These are phyloP conservation scores for Danio kyathit DNA, from an alignment of 2,797 vertebrate species.

Conservation along the genomic window DNA sequence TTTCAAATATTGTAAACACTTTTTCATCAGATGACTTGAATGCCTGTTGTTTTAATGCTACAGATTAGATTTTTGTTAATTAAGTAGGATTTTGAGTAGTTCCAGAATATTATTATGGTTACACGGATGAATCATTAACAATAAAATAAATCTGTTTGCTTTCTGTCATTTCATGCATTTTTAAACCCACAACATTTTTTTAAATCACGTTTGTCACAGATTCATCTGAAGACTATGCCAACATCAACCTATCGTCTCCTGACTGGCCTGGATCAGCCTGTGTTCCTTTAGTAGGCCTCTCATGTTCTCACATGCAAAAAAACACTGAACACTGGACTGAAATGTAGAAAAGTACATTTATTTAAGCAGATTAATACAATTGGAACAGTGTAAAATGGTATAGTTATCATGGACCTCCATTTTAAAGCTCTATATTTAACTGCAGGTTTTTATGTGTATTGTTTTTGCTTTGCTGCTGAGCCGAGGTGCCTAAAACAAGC, in stretches of 20 bases:
- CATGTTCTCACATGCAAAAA: neutral
- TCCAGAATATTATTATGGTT: neutral
- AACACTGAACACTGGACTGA: neutral
- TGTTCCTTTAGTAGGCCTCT: constrained; percentile 80
- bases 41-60: no score
- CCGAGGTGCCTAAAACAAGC: constrained; percentile 30
- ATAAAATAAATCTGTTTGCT: neutral
- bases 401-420: constrained; percentile 17
- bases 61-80: no score
- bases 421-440: constrained; percentile 22
- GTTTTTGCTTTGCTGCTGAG: constrained; percentile 1
- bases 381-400: neutral
- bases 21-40: no score
- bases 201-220: constrained; percentile 75
- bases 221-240: constrained; percentile 97
- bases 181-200: no score
- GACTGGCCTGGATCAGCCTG: constrained; percentile 93
- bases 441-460: neutral
- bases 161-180: neutral
- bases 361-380: constrained; percentile 10
- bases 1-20: no score
- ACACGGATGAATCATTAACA: neutral
- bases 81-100: no score
- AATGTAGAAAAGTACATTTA: neutral
- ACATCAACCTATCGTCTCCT: constrained; percentile 94